Evolutionary conservation across 2,797 vertebrate species (phyloP), one percentile per base, ranked within the genome.

Genomic region (Sebastes nivosus): DNA sequence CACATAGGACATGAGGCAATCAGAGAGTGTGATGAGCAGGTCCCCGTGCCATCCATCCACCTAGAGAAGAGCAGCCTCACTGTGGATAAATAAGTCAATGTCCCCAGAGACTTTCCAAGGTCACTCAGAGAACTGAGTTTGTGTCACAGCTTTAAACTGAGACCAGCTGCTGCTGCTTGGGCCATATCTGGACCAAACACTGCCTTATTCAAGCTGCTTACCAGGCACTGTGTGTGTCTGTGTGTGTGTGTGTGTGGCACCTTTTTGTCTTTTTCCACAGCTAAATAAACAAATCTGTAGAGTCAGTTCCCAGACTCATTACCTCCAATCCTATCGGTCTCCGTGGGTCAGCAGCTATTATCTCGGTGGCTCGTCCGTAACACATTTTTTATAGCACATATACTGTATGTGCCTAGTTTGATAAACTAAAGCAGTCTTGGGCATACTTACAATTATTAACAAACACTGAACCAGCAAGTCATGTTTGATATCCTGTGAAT

Each of bases 221-320:
- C 29, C 54, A 59, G 64, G 67, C 58, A 13, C 20, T 71, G 29
- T 55, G 25, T 36, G 69, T 55, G 29, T 27, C 9, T 34, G 22
- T 58, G 55, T 29, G 18, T 64, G 65, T 79, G 68, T 67, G 46
- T 61, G 69, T 55, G 63, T 46, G 57, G 24, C 34, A 16, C 11
- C 50, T 46, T 68, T 68, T 65, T 69, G 59, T 36, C 42, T 68
- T 73, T 67, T 64, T 58, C 72, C 78, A 72, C 77, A 42, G 76
- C 88, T 77, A 87, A 91, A 91, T 84, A 86, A 89, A 87, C 77
- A 83, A 82, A 79, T 85, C 50, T 81, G 68, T 82, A 36, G 70
- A 79, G 80, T 85, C 75, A 57, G 76, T 81, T 87, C 67, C 87
- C 67, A 75, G 74, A 83, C 81, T 88, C 83, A 90, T 92, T 88